Evolutionary conservation across 2,888 invertebrate species (phyloP).

Genomic region (Leptopilina drosophilae): DNA sequence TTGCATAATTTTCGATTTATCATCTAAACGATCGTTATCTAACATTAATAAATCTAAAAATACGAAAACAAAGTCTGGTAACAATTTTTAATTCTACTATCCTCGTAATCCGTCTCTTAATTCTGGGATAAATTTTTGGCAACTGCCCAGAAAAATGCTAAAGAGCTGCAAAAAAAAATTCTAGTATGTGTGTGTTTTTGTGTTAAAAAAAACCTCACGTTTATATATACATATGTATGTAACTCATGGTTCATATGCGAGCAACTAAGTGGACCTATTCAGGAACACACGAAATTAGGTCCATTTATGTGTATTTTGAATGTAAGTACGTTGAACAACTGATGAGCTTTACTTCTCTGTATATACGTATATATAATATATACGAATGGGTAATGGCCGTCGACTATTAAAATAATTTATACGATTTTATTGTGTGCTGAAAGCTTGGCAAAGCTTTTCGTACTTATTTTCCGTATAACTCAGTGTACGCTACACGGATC

Average conservation of each 20-base stretch:
- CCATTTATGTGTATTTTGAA: constrained; percentile 29
- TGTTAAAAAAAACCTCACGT: constrained; percentile 1
- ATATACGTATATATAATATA: background rate
- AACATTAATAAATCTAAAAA: background rate
- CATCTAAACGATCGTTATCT: too few species aligned
- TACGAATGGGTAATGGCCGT: constrained; percentile 53
- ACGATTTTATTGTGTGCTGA: constrained; percentile 60
- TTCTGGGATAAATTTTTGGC: constrained; percentile 13
- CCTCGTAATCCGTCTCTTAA: background rate
- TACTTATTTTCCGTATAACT: constrained; percentile 6
- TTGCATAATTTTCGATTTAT: too few species aligned
- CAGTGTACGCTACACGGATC: background rate
- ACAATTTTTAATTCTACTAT: constrained; percentile 10
- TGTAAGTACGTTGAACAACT: constrained; percentile 35
- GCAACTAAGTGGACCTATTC: constrained; percentile 59
- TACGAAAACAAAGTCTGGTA: background rate
- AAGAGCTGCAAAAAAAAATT: constrained; percentile 13
- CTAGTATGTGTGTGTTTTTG: constrained; percentile 11
- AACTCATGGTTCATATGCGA: constrained; percentile 42
- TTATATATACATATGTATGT: constrained; percentile 33
- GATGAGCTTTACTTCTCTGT: constrained; percentile 20
- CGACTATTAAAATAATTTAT: constrained; percentile 61
- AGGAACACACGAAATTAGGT: constrained; percentile 55
- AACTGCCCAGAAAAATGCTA: constrained; percentile 16
- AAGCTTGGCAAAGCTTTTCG: constrained; percentile 51